Evolutionary conservation across 2,797 vertebrate species (phyloP), one percentile per base, ranked within the genome.

Genomic region (Betta splendens): DNA sequence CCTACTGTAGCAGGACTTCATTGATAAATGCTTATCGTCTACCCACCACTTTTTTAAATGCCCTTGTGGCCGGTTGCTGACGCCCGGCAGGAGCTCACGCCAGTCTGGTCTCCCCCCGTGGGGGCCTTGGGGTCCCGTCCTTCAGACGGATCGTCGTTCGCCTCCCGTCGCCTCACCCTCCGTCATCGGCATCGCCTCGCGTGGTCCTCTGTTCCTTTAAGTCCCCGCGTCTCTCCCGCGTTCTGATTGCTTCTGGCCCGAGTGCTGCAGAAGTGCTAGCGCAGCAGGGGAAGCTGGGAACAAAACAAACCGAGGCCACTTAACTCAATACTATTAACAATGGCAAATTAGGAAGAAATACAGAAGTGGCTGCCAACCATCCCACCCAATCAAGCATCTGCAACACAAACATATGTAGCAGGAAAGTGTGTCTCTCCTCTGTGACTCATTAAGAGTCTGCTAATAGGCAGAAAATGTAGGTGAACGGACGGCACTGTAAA

Each of bases 381-480:
- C 43, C 59, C 39, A 32, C 72, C 65, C 52, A 70, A 86, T 81
- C 62, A 73, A 80, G 58, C 60, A 75, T 39, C 60, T 48, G 20
- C 25, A 16, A n/a, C 33, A 18, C 42, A 29, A 44, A 69, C 55
- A 68, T 18, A 56, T 13, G 32, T 35, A 58, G 65, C 22, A 9
- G 17, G 17, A 33, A 43, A 68, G 51, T 25, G 49, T 25, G 50
- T 51, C 48, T 77, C 69, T 82, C 86, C 78, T 78, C 58, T 38
- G 88, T 84, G 89, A 85, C 91, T 92, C 88, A 91, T 92, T 91
- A 91, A 43, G 66, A 40, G 66, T 55, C 64, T 55, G 64, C 84
- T 82, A 86, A 88, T 83, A 81, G 85, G 77, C 80, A 84, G 62
- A 77, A 80, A 79, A 85, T 82, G 69, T 56, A 64, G 64, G 68